Conservation (phyloP, 2,797 vertebrate genomes). For the Crocidura indochinensis region DNA sequence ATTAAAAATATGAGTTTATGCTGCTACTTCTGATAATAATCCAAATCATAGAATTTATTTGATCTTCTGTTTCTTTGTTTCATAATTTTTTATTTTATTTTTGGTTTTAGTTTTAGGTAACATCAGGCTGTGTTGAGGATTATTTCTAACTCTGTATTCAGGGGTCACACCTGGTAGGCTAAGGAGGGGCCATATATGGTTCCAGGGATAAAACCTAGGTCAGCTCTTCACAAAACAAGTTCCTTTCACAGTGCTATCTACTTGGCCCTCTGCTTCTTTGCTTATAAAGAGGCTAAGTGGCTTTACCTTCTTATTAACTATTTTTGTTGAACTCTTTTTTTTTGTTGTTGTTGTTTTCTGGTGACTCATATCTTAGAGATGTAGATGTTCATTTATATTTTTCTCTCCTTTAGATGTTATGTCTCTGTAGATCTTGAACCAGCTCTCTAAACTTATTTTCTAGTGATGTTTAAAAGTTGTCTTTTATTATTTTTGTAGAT, state of each 20-base stretch:
- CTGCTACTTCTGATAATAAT: not conserved
- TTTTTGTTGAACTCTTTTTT: not conserved
- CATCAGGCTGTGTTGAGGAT: too few relatives aligned
- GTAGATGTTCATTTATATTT: not conserved
- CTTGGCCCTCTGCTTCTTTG: not conserved
- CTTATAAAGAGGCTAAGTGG: not conserved
- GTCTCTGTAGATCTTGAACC: not conserved
- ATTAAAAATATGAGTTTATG: not conserved
- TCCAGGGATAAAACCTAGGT: too few relatives aligned
- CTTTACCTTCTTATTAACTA: not conserved
- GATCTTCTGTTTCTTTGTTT: not conserved
- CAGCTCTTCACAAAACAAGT: too few relatives aligned
- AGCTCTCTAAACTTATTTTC: not conserved
- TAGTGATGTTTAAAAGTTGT: slow-evolving; percentile 3
- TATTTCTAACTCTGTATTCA: too few relatives aligned
- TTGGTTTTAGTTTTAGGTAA: not conserved
- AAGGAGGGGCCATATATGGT: too few relatives aligned
- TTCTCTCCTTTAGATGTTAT: not conserved
- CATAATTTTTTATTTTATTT: too few relatives aligned
- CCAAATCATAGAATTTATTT: not conserved
- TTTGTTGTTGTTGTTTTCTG: fast-evolving
- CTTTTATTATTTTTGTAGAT: not conserved
- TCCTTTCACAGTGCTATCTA: not conserved
- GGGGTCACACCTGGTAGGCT: too few relatives aligned
- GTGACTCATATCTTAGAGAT: not conserved